These are phyloP conservation scores for Hoplias malabaricus DNA, from an alignment of 2,113 vertebrate species.

Conservation along the genomic window DNA sequence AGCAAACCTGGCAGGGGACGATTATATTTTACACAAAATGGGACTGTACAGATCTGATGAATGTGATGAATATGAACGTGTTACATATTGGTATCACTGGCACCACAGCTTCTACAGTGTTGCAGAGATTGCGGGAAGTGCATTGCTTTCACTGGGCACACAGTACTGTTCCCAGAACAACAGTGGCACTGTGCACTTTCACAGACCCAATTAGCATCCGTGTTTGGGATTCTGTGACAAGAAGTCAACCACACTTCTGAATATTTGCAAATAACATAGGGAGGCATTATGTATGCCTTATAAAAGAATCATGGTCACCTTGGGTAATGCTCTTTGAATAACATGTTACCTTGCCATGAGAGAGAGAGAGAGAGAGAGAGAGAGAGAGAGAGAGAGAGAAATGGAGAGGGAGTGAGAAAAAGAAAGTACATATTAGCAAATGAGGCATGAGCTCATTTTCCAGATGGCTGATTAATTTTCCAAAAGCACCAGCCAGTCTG, in stretches of 20 bases:
- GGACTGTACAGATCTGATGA: no score
- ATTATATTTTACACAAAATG: no score
- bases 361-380: neutral
- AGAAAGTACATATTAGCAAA: constrained; percentile 58
- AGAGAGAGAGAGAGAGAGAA: neutral
- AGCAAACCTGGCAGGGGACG: no score
- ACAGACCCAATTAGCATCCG: neutral
- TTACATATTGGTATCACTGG: no score
- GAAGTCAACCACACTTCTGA: constrained; percentile 11
- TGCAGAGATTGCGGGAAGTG: neutral
- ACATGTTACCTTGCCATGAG: constrained; percentile 7
- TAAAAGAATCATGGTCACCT: constrained; percentile 27
- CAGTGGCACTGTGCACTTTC: neutral
- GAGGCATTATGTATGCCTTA: constrained; percentile 30
- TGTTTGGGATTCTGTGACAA: constrained; percentile 14
- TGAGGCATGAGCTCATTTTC: constrained; percentile 72
- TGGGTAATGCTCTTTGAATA: constrained; percentile 25
- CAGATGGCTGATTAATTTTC: constrained; percentile 72
- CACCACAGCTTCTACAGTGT: neutral
- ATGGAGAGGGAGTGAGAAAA: neutral
- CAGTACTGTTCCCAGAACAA: neutral
- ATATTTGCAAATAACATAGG: constrained; percentile 34
- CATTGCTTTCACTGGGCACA: neutral
- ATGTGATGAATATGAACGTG: no score
- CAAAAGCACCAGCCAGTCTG: constrained; percentile 69